phyloP scores from a whole-genome alignment of 2,888 invertebrate species.

The Yponomeuta cagnagella region DNA sequence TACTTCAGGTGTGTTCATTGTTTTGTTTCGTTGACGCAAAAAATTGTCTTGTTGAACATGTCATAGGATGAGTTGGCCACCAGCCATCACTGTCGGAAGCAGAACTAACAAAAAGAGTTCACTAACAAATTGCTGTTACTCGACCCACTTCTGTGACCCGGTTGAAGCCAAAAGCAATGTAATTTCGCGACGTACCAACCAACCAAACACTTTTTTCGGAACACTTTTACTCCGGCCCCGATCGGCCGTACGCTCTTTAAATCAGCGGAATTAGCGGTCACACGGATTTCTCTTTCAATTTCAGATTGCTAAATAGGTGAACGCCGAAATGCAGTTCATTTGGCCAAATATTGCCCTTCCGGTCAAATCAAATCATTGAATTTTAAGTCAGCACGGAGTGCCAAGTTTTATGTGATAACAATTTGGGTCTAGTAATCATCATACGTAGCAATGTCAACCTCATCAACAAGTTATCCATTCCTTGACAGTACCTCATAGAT shows the following conservation, averaged over 20 bases:
- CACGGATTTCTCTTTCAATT: conserved; percentile 3
- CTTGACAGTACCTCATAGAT: too few relatives aligned
- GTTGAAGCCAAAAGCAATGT: conserved; percentile 73
- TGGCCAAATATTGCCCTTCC: neutral
- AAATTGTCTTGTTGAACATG: neutral
- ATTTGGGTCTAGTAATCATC: too few relatives aligned
- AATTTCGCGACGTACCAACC: conserved; percentile 47
- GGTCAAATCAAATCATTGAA: neutral
- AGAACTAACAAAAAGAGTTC: conserved; percentile 13
- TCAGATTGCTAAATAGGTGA: neutral
- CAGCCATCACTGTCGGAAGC: conserved; percentile 41
- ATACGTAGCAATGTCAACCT: too few relatives aligned
- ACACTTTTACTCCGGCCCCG: conserved; percentile 12
- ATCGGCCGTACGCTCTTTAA: neutral
- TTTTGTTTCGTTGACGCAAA: neutral
- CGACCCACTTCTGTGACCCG: conserved; percentile 68
- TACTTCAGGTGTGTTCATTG: neutral
- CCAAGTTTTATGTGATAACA: neutral
- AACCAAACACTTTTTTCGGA: conserved; percentile 11
- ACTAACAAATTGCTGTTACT: conserved; percentile 56
- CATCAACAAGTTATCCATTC: too few relatives aligned
- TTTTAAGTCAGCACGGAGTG: neutral
- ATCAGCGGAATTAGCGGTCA: neutral
- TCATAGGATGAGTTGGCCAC: neutral
- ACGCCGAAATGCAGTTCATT: neutral